These are phyloP conservation scores for Blastobasis adustella DNA, from an alignment of 2,888 invertebrate species.

Conservation along the genomic window DNA sequence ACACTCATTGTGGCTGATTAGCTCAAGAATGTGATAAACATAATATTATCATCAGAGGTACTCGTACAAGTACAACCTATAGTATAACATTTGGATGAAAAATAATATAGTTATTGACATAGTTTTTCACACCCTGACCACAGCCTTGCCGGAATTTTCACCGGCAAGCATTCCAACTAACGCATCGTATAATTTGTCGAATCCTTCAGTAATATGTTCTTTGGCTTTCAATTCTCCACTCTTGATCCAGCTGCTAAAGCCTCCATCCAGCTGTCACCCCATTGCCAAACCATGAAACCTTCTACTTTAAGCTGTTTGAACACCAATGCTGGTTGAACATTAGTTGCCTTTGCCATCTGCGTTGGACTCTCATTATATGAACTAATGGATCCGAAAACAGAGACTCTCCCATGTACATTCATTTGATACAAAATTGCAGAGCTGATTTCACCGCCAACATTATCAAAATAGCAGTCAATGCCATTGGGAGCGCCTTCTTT, in stretches of 20 bases:
- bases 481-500: constrained; percentile 79
- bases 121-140: constrained; percentile 76
- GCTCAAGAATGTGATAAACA: too few relatives aligned
- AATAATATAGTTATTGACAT: constrained; percentile 49
- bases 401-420: constrained; percentile 49
- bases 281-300: constrained; percentile 73
- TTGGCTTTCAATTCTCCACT: constrained; percentile 78
- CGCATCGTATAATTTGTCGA: constrained; percentile 80
- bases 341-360: constrained; percentile 36
- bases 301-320: constrained; percentile 76
- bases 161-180: constrained; percentile 78
- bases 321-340: constrained; percentile 73
- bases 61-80: too few relatives aligned
- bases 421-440: constrained; percentile 74
- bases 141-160: constrained; percentile 80
- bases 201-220: constrained; percentile 81
- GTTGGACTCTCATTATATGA: constrained; percentile 34
- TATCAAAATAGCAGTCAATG: constrained; percentile 85
- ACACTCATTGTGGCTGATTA: too few relatives aligned
- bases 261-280: constrained; percentile 71
- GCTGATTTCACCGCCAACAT: constrained; percentile 81
- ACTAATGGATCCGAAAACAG: constrained; percentile 47
- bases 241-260: constrained; percentile 75
- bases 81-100: too few relatives aligned
- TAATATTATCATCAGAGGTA: too few relatives aligned